These are phyloP conservation scores for Acinonyx jubatus DNA, from an alignment of 2,113 vertebrate species.

Conservation along the genomic window DNA sequence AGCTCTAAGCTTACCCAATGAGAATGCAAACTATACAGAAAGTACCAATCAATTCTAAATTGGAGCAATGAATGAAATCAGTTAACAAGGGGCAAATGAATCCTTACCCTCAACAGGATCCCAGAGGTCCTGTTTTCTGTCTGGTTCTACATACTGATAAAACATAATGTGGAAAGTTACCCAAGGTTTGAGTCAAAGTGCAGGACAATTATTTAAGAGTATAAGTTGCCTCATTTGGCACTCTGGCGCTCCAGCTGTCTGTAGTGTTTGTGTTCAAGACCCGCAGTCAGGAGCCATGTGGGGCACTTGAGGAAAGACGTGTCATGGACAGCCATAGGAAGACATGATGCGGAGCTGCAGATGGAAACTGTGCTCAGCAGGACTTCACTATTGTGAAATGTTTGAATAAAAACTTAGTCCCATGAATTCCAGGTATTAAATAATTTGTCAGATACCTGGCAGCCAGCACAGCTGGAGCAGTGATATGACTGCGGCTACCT, in stretches of 20 bases:
- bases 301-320: neutral
- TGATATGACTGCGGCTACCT: neutral
- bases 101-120: neutral
- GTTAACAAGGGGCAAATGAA: neutral
- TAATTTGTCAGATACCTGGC: conserved; percentile 54
- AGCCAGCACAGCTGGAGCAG: neutral
- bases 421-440: conserved; percentile 48
- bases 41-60: neutral
- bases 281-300: rapidly evolving
- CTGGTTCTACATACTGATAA: neutral
- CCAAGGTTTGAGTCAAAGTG: neutral
- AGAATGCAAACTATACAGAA: neutral
- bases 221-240: neutral
- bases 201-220: neutral
- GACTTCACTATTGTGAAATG: neutral
- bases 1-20: neutral
- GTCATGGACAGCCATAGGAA: neutral
- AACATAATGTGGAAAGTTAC: neutral
- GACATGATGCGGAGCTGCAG: neutral
- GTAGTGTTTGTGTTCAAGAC: neutral
- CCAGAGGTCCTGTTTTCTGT: neutral
- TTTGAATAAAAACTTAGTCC: neutral
- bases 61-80: neutral
- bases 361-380: neutral
- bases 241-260: no score